Percentiles rank a stretch among this genome's conserved stretches.
Conservation (phyloP, 2,888 invertebrate species). For the Phengaris arion region DNA sequence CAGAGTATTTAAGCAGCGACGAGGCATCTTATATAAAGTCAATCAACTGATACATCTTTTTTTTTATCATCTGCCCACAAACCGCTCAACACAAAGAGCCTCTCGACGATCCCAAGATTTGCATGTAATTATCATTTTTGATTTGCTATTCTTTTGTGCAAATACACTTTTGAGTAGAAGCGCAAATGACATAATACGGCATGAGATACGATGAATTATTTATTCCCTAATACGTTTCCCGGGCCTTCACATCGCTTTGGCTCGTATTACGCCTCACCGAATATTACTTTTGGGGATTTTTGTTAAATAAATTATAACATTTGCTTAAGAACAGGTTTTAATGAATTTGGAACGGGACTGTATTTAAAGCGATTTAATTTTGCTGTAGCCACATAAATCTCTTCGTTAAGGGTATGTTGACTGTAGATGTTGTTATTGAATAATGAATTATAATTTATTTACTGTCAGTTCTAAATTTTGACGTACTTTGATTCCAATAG, state of each 20-base stretch:
- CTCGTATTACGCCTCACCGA: slow-evolving; percentile 71
- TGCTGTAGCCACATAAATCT: slow-evolving; percentile 55
- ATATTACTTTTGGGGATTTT: slow-evolving; percentile 76
- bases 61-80: slow-evolving; percentile 40
- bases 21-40: slow-evolving; percentile 29
- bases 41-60: slow-evolving; percentile 38
- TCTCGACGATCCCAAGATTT: slow-evolving; percentile 70
- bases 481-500: background rate
- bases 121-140: slow-evolving; percentile 80
- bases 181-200: slow-evolving; percentile 77
- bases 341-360: slow-evolving; percentile 68
- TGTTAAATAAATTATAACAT: slow-evolving; percentile 77
- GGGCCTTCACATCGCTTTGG: slow-evolving; percentile 52
- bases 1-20: slow-evolving; percentile 1
- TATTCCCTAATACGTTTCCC: slow-evolving; percentile 68
- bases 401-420: slow-evolving; percentile 51
- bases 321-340: slow-evolving; percentile 73
- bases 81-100: slow-evolving; percentile 41
- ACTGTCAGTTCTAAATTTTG: background rate
- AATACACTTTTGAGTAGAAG: slow-evolving; percentile 73
- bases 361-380: slow-evolving; percentile 50
- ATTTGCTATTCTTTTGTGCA: slow-evolving; percentile 79
- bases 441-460: slow-evolving; percentile 12
- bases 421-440: slow-evolving; percentile 43
- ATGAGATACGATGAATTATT: slow-evolving; percentile 78